Evolutionary conservation across 2,797 vertebrate genomes (phyloP), one percentile per base, ranked within the genome.

Genomic region (Pachyuromys duprasi): DNA sequence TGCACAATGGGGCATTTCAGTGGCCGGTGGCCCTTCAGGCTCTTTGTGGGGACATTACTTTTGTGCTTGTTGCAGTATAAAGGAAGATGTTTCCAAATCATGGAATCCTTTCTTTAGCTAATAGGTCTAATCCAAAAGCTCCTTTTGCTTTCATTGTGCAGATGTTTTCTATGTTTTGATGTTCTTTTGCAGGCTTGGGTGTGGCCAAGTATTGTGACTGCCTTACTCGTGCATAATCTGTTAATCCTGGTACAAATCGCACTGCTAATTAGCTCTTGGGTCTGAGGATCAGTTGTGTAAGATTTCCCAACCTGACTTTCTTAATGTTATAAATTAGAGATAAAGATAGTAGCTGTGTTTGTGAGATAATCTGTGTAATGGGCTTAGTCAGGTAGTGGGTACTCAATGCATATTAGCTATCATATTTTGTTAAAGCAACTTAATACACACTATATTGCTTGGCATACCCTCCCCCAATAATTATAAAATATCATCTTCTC

Each of bases 301-400:
- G n/a, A 45, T 86, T 76, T 91, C 42, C 91, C 60, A 96, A 86
- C 74, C 76, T 86, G 94, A 72, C 45, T 97, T 94, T 88, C 80
- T 91, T 91, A 24, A n/a, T 55, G 8, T n/a, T 95, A 17, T 75
- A 89, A 90, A 83, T 92, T 39, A 89, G 78, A 86, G 14, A 67
- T 76, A 81, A 82, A 95, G 86, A 79, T 63, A 88, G 70, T 60
- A 86, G 45, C 49, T 70, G 62, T 57, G 65, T 96, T 91, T 95
- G 88, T 93, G 79, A 90, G 74, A 81, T 86, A 60, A 76, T 95
- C 81, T 94, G 65, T 86, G 69, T 82, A 63, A 86, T 89, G 36
- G 39, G 49, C 82, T 97, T 84, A 95, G 75, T 18, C 11, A 49
- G 49, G 3, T 65, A 60, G 75, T 91, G 28, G 72, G 45, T 55